Conservation (phyloP, 2,797 vertebrate genomes). For the Lagocephalus sceleratus region DNA sequence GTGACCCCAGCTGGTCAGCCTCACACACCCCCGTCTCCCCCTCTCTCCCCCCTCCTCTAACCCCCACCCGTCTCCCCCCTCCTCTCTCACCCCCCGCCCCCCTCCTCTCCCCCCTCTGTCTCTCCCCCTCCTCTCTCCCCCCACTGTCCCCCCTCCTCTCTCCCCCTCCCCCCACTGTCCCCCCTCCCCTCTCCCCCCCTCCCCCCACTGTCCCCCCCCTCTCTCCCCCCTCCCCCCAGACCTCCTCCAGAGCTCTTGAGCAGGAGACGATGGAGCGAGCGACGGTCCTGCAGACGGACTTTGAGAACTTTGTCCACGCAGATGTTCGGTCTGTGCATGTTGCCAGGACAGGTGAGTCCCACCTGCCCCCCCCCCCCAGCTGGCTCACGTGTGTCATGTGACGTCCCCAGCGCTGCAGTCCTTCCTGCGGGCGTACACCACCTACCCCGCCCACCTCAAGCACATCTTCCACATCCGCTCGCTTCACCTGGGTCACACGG, state of each 20-base stretch:
- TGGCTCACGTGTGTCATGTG: neutral
- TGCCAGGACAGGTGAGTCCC: constrained; percentile 85
- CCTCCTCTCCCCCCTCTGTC: no score
- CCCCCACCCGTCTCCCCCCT: no score
- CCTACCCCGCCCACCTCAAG: constrained; percentile 86
- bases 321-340: constrained; percentile 57
- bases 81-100: no score
- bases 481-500: constrained; percentile 90
- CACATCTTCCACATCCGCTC: constrained; percentile 87
- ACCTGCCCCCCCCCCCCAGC: neutral
- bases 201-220: neutral
- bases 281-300: constrained; percentile 88
- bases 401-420: constrained; percentile 87
- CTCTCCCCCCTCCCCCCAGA: constrained; percentile 58
- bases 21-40: no score
- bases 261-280: constrained; percentile 84
- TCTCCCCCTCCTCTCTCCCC: no score
- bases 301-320: constrained; percentile 86
- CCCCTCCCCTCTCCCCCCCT: neutral
- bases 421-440: constrained; percentile 87
- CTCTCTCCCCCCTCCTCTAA: no score
- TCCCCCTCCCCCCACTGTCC: no score
- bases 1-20: no score
- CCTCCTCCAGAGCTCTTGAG: constrained; percentile 63
- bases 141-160: no score